Evolutionary conservation across 2,113 vertebrate species (phyloP), one percentile per base, ranked within the genome.

Genomic region (Cheilinus undulatus): DNA sequence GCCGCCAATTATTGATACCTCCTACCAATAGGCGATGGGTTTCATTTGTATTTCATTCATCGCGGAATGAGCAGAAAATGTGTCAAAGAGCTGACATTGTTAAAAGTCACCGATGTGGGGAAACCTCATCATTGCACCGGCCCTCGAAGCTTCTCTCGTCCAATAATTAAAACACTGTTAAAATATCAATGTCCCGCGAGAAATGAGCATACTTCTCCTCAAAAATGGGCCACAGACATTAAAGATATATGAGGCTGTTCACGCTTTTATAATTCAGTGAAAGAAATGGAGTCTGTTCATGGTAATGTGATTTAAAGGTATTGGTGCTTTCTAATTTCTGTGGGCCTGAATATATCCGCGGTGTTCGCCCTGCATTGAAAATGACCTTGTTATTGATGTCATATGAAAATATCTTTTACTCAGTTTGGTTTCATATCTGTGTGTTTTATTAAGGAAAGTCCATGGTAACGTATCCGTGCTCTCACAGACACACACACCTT

Each of bases 31-130:
- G 82, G 82, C 73, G 84, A 89, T 88, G 85, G 64, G 78, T 91
- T 92, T 92, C 89, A 85, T 89, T 88, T 87, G 84, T 76, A 83
- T 84, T 88, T 88, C 88, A 87, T 88, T 88, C 89, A 78, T 63
- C 38, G 36, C 52, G 28, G 80, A 89, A 84, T 87, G 87, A 86
- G 74, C 74, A 88, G 81, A 76, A 82, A 88, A 85, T 80, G 76
- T 90, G 87, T 89, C 83, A 86, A 72, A 82, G 88, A 91, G 88
- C 87, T 69, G 85, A 90, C 88, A 91, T 92, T 93, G 91, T 93
- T 87, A 69, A 86, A 92, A 92, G 74, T 57, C 91, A 93, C 13
- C 88, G 69, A 88, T 83, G 91, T 91, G 92, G 78, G 66, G 83
- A 92, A 88, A 91, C 84, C 86, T 92, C 91, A 90, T 92, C 88